Base-by-base conservation (phyloP, 2,888 invertebrate species). In the Reticulitermes lucifugus region DNA sequence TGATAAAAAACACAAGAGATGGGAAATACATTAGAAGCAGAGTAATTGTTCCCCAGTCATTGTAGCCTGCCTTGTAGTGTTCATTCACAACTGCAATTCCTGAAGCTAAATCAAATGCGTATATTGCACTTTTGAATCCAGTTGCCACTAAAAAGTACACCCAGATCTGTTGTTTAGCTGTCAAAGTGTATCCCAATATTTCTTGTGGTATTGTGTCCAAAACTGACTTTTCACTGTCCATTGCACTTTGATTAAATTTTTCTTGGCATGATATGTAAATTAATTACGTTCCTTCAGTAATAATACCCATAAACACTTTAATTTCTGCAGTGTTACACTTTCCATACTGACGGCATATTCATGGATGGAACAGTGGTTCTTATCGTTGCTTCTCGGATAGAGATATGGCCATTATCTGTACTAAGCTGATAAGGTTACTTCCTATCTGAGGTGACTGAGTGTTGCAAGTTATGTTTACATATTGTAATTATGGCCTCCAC, bases 1-100 rank as follows among this genome's bases (percentile, higher is more conserved):
- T 71, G 21, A 90, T 85, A 87, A 90, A 91, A 82, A 60, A 93
- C 25, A 93, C 90, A 7, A 94, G 41, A 0, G 94, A 92, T 1
- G 95, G 95, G 65, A 93, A 88, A 80, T 92, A 91, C 87, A 93
- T 90, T 65, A 93, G 89, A 75, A 90, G 89, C 29, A 93, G 83
- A 0, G 93, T 93, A 18, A 92, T 88, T 60, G 90, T 89, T 3
- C 91, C 93, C 85, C 84, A 85, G 7, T 41, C 46, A 79, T 21
- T 70, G 59, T 83, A 35, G 21, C 82, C 83, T 35, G 59, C 65
- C 60, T 79, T 29, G 65, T 71, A 85, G 89, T 96, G 94, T 89
- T 94, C 93, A 86, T 92, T 92, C 82, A 94, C 92, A 2, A 96
- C 92, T 0, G 94, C 94, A 55, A 95, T 89, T 89, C 96, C 96